Evolutionary conservation across 1,140 invertebrate species (phyloP), one percentile per base, ranked within the genome.

Genomic region (Drosophila punjabiensis): DNA sequence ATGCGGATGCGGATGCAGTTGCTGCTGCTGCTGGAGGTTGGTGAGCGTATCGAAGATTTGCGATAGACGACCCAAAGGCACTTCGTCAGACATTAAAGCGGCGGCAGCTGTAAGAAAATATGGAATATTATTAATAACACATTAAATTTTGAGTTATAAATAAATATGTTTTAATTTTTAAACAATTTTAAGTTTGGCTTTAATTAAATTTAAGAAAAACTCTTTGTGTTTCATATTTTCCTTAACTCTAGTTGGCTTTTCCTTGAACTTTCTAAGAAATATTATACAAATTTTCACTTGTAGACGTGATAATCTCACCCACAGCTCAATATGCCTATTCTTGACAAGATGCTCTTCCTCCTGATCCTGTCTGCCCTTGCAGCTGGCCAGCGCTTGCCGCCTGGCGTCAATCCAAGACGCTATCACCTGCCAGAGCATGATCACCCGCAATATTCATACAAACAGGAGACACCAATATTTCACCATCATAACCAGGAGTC

Each of bases 41-140:
- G 96, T 95, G 77, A 97, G 94, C 77, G 96, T 96, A 94, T 97
- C 96, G 90, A 97, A 96, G 75, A 97, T 96, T 94, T 97, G 96
- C 90, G 96, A 97, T 85, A 97, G 93, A 77, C 96, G 95, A 79
- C 95, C 94, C 85, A 94, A 95, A 85, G 94, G 93, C 81, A 94
- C 92, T 91, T 95, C 95, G 93, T 95, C 95, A 76, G 94, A 94
- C 94, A 95, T 95, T 91, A 68, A 75, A 61, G 67, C 55, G 32
- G 61, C 50, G 35, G 52, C 48, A 66, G 62, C 70, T 80, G 39
- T 18, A 66, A 79, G 11, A 59, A 28, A 53, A 11, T 6, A 24
- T 10, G 18, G 3, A 20, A 48, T 20, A 3, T 30, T 24, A 30
- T 32, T 18, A 30, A 20, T 18, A 32, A 35, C 1, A 18, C 6